A percentile compares a stretch with the other conserved stretches of the same genome.
Conservation (phyloP, 2,888 invertebrate genomes). For the Sesia apiformis region DNA sequence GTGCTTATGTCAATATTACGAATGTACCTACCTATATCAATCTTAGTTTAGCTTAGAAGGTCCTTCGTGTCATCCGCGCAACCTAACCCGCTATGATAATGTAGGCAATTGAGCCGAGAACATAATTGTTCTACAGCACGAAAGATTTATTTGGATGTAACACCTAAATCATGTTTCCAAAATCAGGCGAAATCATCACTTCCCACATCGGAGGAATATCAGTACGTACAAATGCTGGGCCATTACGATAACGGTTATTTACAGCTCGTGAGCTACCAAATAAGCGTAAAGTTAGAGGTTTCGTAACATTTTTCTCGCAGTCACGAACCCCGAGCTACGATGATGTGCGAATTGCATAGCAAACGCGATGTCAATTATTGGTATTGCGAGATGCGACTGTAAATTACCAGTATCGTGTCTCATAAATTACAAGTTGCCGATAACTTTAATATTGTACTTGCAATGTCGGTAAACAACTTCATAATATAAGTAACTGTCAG, state of each 20-base stretch:
- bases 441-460: background rate
- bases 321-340: background rate
- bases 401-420: background rate
- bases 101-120: too few species aligned
- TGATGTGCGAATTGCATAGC: constrained; percentile 21
- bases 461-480: background rate
- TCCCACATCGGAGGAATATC: constrained; percentile 4
- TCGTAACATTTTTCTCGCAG: constrained; percentile 46
- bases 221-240: constrained; percentile 26
- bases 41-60: too few species aligned
- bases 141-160: too few species aligned
- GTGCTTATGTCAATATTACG: too few species aligned
- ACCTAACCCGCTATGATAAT: constrained; percentile 5
- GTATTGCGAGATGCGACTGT: constrained; percentile 5
- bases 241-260: constrained; percentile 54
- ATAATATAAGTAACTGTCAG: background rate
- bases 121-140: too few species aligned
- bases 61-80: background rate
- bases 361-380: constrained; percentile 14
- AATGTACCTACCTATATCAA: too few species aligned
- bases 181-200: background rate
- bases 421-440: constrained; percentile 7
- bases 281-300: constrained; percentile 34
- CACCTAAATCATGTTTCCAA: too few species aligned
- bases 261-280: constrained; percentile 56